Base-by-base conservation (phyloP, 2,113 vertebrate species). In the Nematolebias whitei region DNA sequence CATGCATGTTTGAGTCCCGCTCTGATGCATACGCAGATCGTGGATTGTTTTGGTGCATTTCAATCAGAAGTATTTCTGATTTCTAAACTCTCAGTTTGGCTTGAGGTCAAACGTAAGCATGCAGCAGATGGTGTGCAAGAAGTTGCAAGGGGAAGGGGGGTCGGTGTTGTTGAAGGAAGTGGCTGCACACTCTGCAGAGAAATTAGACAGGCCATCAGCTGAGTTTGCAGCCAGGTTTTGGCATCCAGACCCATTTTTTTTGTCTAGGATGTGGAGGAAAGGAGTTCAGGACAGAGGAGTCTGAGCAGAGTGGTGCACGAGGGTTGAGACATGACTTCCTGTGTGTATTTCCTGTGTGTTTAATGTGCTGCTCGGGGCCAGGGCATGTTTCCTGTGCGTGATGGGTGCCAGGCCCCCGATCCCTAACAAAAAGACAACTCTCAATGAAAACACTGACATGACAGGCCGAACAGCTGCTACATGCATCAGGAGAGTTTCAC, bases 301-400 rank as follows among this genome's bases (percentile, higher is more conserved):
- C 59, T 78, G 75, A 2, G 54, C 83, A 63, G 43, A 44, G 43
- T 6, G 43, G 43, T 18, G 66, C 82, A 80, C 39, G 2, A 47
- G 51, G 80, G 51, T 74, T 85, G 85, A 88, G 78, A 75, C 76
- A 68, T 56, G 20, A 80, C 80, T 90, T 90, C 85, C 85, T 88
- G 87, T 86, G 85, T 89, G 83, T 76, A 69, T 74, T 85, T 89
- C 87, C 86, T 87, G 80, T 86, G 87, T 88, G 87, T 84, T 88
- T 90, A 88, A 90, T 88, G 83, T 89, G 73, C 62, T 80, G 72
- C 81, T 84, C 74, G 77, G 79, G 72, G 77, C 86, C 83, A 69
- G 78, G 68, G 80, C 68, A 86, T 86, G 87, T 88, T 91, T 92
- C 91, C 91, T 90, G 90, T 87, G 88, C 87, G 78, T 92, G 91